Base-by-base conservation (phyloP, 2,797 vertebrate species). In the Galagoides demidoff region DNA sequence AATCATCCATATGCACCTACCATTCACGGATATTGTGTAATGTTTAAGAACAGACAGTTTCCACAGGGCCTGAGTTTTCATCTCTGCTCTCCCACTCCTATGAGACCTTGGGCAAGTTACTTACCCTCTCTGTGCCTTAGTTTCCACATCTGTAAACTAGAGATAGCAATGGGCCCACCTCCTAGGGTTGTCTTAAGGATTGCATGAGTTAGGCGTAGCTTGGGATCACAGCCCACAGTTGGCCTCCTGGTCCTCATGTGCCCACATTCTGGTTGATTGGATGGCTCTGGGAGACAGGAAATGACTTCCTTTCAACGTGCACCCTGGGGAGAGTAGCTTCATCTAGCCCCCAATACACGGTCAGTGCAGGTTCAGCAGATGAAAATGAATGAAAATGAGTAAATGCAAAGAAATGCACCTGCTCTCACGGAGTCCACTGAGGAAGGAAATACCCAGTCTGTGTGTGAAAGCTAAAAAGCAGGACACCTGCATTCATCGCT, bases 1-100 rank as follows among this genome's bases (percentile, higher is more conserved):
- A 73, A 11, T 34, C 20, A 14, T 39, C 64, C 29, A 0, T 37
- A 34, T 70, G 43, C 45, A 76, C n/a, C 82, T 16, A 34, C 57
- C 17, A 0, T 17, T 27, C 22, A 0, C 14, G 31, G 59, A 79
- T 11, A 27, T 0, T 23, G 37, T 0, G 3, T 25, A 29, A 16
- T 5, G 2, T 43, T n/a, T 61, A 59, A 73, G 22, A 37, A 29
- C 34, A 29, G 5, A 34, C 16, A 34, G 19, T 84, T 89, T 57
- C 31, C 61, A 34, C 17, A 20, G 3, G 16, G 3, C 55, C 55
- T 16, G 0, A 64, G 39, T 77, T 81, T 73, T 49, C 66, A 63
- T 45, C 55, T 57, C 55, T 10, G 11, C 55, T 77, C 61, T 49
- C 22, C 12, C 37, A 0, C 2, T 61, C 5, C 10, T 57, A 1